Evolutionary conservation across 2,113 vertebrate species (phyloP), one percentile per base, ranked within the genome.

Genomic region (Theristicus caerulescens): DNA sequence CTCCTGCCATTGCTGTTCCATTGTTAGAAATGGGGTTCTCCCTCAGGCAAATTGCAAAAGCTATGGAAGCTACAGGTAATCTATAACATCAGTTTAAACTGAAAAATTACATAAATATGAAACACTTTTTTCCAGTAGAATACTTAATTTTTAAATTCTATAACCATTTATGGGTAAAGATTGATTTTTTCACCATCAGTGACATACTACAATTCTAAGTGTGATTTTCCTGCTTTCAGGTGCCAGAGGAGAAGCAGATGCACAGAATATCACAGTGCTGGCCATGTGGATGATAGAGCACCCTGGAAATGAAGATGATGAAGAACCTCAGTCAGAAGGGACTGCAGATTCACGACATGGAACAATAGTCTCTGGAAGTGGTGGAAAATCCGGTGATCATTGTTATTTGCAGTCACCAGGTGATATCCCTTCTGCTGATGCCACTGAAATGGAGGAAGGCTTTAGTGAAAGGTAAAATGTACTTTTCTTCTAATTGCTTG

Each of bases 271-370:
- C 98, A 99, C 99, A 2, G 99, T 99, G 44, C 97, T 99, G 91
- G 99, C 99, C 73, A 99, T 99, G 99, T 99, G 99, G 99, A 99
- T 99, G 99, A 99, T 99, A 1, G 99, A 99, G 59, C 99, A 99
- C 80, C 99, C 99, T 3, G 98, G 98, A 7, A 98, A 98, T 0
- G 99, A 99, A 52, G 99, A 99, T 4, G 99, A 99, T 3, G 99
- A 99, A 10, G 99, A 99, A 69, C 96, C 98, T 17, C 98, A 98
- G 90, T 92, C 98, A 11, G 98, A 98, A 9, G 97, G 98, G 11
- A 94, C 97, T 29, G 96, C 97, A 1, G 99, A 99, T 52, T 86
- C 98, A 21, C 98, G 97, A 71, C 98, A 98, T 0, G 98, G 99
- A 3, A 96, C 98, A 2, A 42, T 94, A 0, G 98, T 97, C 18